Base-by-base conservation (phyloP, 2,888 invertebrate genomes). In the Drosophila cracens region DNA sequence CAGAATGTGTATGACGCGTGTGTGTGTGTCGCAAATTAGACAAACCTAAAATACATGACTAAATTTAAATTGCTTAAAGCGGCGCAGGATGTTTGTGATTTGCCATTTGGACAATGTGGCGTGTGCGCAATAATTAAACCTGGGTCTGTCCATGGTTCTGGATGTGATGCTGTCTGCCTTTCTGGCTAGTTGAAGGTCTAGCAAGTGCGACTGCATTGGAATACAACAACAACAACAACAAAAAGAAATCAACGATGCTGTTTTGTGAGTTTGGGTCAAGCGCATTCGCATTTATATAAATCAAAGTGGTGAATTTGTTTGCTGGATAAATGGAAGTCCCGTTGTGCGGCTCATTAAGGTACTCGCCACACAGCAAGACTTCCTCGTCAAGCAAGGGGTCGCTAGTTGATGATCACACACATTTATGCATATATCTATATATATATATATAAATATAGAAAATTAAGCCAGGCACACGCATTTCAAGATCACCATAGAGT, bases 61-160 rank as follows among this genome's bases (percentile, higher is more conserved):
- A 58, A 58, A 79, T 38, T 75, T 79, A 33, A 70, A 70, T 62
- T 79, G 76, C 75, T 72, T 68, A 64, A 72, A 82, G 72, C 70
- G 43, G 63, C 69, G 79, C 89, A 87, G 87, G 87, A 87, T 87
- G 87, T 87, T 81, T 87, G 58, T 82, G 79, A 87, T 87, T 87
- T 88, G 81, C 29, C 21, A 21, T 31, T 56, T 63, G 31, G 34
- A 65, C 65, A 74, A 62, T 59, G 69, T 56, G 80, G 58, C 73
- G 73, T 74, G 79, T 87, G 89, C 62, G 84, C 82, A 81, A 88
- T 74, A 85, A 85, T 85, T 85, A 85, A 85, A 88, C 71, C 70
- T 77, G 66, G 33, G 63, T 58, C 65, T 43, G 68, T 54, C 31
- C 40, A 31, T 46, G 65, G 57, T 27, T 43, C 65, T 38, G 43